A percentile compares a stretch with the other conserved stretches of the same genome.
Conservation (phyloP, 2,797 vertebrate species). For the Stomatorhinus walkeri region DNA sequence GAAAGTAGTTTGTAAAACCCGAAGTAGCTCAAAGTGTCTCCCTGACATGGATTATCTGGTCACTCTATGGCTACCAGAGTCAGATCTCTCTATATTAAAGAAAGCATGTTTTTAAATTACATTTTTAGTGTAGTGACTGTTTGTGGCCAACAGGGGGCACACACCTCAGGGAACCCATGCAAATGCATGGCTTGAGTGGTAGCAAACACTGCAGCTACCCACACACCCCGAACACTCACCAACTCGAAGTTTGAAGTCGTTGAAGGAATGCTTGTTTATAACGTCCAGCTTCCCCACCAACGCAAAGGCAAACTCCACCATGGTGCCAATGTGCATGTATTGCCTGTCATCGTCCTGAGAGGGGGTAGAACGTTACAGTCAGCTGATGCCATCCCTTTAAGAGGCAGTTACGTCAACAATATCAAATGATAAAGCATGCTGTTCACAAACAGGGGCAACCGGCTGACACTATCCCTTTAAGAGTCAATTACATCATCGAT, state of each 20-base stretch:
- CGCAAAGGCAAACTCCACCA: conserved; percentile 96
- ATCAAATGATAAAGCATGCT: not conserved
- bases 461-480: not conserved
- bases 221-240: conserved; percentile 58
- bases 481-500: not conserved
- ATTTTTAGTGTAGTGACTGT: not conserved
- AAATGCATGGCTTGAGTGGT: not conserved
- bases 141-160: not conserved
- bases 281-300: conserved; percentile 88
- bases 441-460: not conserved
- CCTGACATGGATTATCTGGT: too few species aligned
- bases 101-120: not conserved
- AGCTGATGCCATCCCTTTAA: not conserved
- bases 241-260: conserved; percentile 89
- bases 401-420: not conserved
- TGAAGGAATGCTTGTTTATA: conserved; percentile 98
- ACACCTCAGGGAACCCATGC: not conserved
- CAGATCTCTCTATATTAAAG: not conserved
- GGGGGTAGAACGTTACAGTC: not conserved
- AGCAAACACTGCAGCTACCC: not conserved
- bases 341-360: conserved; percentile 86
- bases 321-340: conserved; percentile 92
- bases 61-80: not conserved
- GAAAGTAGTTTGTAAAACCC: too few species aligned
- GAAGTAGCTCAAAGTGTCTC: too few species aligned